Base-by-base conservation (phyloP, 2,888 invertebrate genomes). In the Parthenolecanium corni region DNA sequence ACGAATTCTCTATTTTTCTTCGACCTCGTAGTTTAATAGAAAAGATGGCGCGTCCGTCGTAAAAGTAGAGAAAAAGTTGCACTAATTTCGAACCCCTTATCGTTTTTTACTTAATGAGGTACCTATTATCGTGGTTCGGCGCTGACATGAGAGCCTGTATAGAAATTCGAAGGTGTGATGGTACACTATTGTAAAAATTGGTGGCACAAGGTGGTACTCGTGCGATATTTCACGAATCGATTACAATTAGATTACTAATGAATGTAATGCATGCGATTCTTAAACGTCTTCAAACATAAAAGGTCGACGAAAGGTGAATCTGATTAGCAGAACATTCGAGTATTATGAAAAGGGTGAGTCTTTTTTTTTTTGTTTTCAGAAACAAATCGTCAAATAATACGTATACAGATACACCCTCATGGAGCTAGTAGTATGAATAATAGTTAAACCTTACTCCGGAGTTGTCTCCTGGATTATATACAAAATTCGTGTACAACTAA, bases 161-260 rank as follows among this genome's bases (percentile, higher is more conserved):
- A 44, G 20, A 14, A 44, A 44, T 18, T 20, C 5, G 23, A 49
- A 49, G 49, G 49, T 49, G 49, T 21, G 23, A 49, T 49, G 18
- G 21, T 49, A 21, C 21, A 49, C 20, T 49, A 49, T 23, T 23
- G 23, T 49, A 21, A 49, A 49, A 49, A 49, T 49, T 49, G 20
- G 21, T 49, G 49, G 49, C 49, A 49, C 49, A 21, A 21, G 49
- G 12, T 49, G 49, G 49, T 49, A 49, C 49, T 49, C 49, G 23
- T 49, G 21, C 49, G 14, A 21, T 23, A 49, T 49, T 23, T 49
- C 49, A 21, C 23, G 21, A 49, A 49, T 49, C 49, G 49, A 49
- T 49, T 20, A 23, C 14, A 11, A n/a, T n/a, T 49, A 49, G 4
- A 6, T 31, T 31, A 49, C 49, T 20, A 49, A 49, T 49, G 49